A percentile compares a stretch with the other conserved stretches of the same genome.
Conservation (phyloP, 53 echinoderm and acorn worm species). For the Luidia sarsii region DNA sequence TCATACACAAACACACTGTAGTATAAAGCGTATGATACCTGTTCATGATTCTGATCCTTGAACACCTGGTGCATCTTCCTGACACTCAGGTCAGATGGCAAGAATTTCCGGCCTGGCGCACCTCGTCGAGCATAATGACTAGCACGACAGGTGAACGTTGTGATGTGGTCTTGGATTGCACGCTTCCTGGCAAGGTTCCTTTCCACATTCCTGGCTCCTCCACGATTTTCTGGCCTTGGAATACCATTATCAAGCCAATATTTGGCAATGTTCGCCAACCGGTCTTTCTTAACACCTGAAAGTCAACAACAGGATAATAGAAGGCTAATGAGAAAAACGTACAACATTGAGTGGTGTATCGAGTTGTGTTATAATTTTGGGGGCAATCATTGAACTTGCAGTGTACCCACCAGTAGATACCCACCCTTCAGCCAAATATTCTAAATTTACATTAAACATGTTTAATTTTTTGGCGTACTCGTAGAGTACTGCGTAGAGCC, state of each 20-base stretch:
- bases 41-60: constrained; percentile 6
- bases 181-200: not conserved
- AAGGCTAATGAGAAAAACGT: not conserved
- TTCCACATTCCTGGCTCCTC: not conserved
- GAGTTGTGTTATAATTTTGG: not conserved
- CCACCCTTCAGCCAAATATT: too few relatives aligned
- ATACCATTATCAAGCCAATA: not conserved
- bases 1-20: not conserved
- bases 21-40: constrained; percentile 8
- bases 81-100: not conserved
- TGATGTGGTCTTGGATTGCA: constrained; percentile 20
- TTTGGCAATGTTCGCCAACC: constrained; percentile 16
- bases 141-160: constrained; percentile 3
- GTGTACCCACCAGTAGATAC: not conserved
- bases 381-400: not conserved
- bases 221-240: constrained; percentile 1
- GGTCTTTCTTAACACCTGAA: not conserved
- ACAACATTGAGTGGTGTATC: not conserved
- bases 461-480: too few relatives aligned
- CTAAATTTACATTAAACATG: too few relatives aligned
- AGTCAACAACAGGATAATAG: not conserved
- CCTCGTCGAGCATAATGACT: constrained; percentile 20
- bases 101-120: not conserved
- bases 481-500: too few relatives aligned
- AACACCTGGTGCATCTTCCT: constrained; percentile 17